Percentiles rank a stretch among this genome's conserved stretches.
phyloP scores from a whole-genome alignment of 2,113 vertebrate species.

The Galemys pyrenaicus region DNA sequence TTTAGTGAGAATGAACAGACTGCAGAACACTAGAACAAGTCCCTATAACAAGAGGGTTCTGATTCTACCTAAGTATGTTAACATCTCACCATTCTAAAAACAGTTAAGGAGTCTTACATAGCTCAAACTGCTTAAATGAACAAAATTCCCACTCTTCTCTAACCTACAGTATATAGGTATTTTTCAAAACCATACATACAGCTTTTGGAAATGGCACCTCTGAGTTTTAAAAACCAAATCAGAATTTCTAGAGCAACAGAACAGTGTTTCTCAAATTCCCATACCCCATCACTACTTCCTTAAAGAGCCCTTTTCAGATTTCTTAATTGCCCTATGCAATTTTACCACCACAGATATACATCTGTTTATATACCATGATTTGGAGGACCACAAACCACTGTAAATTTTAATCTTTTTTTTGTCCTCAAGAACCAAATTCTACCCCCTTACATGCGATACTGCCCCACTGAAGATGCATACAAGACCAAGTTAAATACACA shows the following conservation, averaged over 20 bases:
- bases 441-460: background rate
- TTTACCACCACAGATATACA: slow-evolving; percentile 17
- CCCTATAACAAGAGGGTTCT: background rate
- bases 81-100: background rate
- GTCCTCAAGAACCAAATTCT: background rate
- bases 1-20: slow-evolving; percentile 20
- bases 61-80: background rate
- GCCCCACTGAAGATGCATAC: background rate
- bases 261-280: background rate
- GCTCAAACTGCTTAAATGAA: background rate
- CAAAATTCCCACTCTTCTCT: background rate
- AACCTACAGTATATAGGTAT: background rate
- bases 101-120: background rate
- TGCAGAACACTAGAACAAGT: slow-evolving; percentile 9
- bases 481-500: background rate
- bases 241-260: slow-evolving; percentile 25
- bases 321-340: slow-evolving; percentile 13
- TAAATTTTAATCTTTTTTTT: background rate
- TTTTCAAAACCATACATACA: slow-evolving; percentile 27
- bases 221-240: background rate
- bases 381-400: background rate
- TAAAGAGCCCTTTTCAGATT: background rate
- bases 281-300: background rate
- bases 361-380: background rate
- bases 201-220: slow-evolving; percentile 24